Base-by-base conservation (phyloP, 2,888 invertebrate species). In the Clunio marinus region DNA sequence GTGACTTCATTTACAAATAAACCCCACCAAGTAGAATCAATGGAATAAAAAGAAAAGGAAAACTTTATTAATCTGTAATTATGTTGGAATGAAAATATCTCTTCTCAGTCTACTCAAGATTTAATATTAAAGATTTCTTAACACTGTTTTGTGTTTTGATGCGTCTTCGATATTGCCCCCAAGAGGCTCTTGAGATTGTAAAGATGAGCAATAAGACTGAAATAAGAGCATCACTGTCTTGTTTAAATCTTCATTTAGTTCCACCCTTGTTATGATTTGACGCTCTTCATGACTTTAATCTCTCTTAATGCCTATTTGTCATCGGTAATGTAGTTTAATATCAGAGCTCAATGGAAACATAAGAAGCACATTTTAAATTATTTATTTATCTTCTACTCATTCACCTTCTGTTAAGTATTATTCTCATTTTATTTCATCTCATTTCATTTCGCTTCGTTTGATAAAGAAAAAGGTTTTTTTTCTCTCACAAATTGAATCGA, bases 401-500 rank as follows among this genome's bases (percentile, higher is more conserved):
- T 51, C 51, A 51, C 51, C 51, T 51, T n/a, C n/a, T n/a, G n/a
- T n/a, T n/a, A 32, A 32, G 10, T 32, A 32, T 32, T 32, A 7
- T 32, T 32, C 32, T 32, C 10, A 10, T 32, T 32, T 32, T 32
- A 10, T 32, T 32, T 32, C n/a, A n/a, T n/a, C n/a, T 32, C 32
- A 32, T 7, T 32, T 32, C 32, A n/a, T n/a, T n/a, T n/a, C n/a
- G n/a, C n/a, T n/a, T n/a, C n/a, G n/a, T n/a, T n/a, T n/a, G n/a
- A n/a, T n/a, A n/a, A n/a, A n/a, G n/a, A n/a, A n/a, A n/a, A n/a
- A n/a, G n/a, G n/a, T n/a, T n/a, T n/a, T n/a, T n/a, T n/a, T n/a
- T n/a, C n/a, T n/a, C n/a, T 24, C 46, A 13, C 41, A 35, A 55
- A 66, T 66, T 66, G 55, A 55, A 66, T 66, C 25, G 55, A 51